Evolutionary conservation across 2,888 invertebrate species (phyloP), one percentile per base, ranked within the genome.

Genomic region (Parnassius glacialis): DNA sequence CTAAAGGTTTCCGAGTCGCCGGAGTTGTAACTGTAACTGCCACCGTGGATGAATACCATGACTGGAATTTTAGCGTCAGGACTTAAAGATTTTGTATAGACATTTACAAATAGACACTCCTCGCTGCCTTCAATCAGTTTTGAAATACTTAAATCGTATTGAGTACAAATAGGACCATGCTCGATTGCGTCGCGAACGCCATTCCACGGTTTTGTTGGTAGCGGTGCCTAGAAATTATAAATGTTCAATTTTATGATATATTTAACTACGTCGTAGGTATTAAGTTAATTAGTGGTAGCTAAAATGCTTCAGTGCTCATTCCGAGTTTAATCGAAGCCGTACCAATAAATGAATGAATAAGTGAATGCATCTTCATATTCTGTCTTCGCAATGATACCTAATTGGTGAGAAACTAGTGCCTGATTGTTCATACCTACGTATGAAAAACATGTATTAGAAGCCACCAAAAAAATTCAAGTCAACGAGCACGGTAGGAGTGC

Each of bases 41-140:
- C 91, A 5, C 89, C 90, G 62, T 90, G 87, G 50, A 90, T 81
- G 69, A 79, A 90, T 0, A 92, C 81, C 80, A 91, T 82, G 1
- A 90, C 91, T 1, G 90, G 85, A 13, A 78, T 68, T 59, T 75
- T 77, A 9, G 75, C 69, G 13, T 62, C 63, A 10, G 65, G 60
- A 9, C 67, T 58, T 41, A 81, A 51, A 3, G 75, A 72, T 64
- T 75, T 79, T 7, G 84, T 79, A 60, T 87, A 87, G 9, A 88
- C 73, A 54, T 88, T 88, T 2, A 87, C 65, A 41, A 79, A 84
- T 12, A 88, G 74, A 42, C 87, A 87, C 65, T 87, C 79, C 67
- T 87, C 87, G 44, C 68, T 76, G 10, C 87, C 87, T 52, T 79
- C 78, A 13, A 74, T 52, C 1, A 74, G 51, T 45, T 73, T 64